These are phyloP conservation scores for Leptodactylus fuscus DNA, from an alignment of 2,113 vertebrate genomes.

Conservation along the genomic window DNA sequence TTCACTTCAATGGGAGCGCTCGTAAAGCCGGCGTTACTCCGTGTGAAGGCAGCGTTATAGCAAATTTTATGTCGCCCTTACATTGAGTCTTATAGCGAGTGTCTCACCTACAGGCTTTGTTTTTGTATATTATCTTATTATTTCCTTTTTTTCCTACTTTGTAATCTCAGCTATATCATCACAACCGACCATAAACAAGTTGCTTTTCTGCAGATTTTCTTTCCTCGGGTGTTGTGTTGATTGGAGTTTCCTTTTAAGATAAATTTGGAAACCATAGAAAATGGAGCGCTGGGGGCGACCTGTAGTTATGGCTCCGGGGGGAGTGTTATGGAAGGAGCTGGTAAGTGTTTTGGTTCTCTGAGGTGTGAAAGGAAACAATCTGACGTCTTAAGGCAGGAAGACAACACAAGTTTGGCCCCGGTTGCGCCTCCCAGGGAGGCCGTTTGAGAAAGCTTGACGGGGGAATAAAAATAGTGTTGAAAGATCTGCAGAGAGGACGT, in stretches of 20 bases:
- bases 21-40: too few relatives aligned
- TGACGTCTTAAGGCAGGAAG: constrained; percentile 56
- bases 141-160: too few relatives aligned
- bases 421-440: constrained; percentile 24
- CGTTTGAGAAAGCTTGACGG: neutral
- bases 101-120: too few relatives aligned
- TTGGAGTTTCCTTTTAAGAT: neutral
- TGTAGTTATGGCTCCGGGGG: constrained; percentile 22
- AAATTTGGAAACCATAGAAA: constrained; percentile 6
- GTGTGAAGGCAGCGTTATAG: too few relatives aligned
- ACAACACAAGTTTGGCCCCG: constrained; percentile 34
- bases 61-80: too few relatives aligned
- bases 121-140: too few relatives aligned
- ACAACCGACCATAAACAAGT: too few relatives aligned
- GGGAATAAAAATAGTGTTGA: constrained; percentile 20
- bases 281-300: neutral
- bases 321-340: constrained; percentile 1
- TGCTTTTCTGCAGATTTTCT: neutral
- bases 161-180: too few relatives aligned
- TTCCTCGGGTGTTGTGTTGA: neutral
- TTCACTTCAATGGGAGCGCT: too few relatives aligned
- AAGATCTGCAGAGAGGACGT: constrained; percentile 28
- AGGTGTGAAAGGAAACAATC: constrained; percentile 59
- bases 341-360: constrained; percentile 50
- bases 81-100: too few relatives aligned